Evolutionary conservation across 2,888 invertebrate species (phyloP).

Genomic region (Tetanocera ferruginea): DNA sequence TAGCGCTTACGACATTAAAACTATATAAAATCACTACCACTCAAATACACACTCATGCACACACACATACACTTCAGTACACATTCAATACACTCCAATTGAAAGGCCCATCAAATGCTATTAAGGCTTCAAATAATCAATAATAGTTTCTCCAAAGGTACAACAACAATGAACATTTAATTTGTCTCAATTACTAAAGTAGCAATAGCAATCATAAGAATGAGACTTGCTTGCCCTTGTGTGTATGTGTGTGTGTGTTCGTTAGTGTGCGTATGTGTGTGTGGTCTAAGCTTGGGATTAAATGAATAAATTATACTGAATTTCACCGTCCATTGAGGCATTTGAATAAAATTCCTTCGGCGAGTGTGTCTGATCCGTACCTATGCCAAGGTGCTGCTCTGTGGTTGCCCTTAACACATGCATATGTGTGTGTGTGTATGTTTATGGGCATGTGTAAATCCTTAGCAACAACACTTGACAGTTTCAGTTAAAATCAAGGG

Average conservation of each 20-base stretch:
- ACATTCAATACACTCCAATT: neutral
- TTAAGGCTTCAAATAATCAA: constrained; percentile 25
- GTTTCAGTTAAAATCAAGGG: neutral
- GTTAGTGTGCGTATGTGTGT: neutral
- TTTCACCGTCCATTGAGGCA: neutral
- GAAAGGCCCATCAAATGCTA: neutral
- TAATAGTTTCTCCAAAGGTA: neutral
- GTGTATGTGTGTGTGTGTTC: neutral
- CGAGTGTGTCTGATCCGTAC: neutral
- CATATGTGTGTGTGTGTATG: too few relatives aligned
- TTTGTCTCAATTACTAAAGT: constrained; percentile 35
- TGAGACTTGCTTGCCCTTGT: neutral
- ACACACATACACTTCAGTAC: neutral
- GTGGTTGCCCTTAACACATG: too few relatives aligned
- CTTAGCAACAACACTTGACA: neutral
- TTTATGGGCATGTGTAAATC: neutral
- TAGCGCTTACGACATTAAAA: neutral
- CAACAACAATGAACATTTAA: constrained; percentile 27
- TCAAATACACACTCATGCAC: neutral
- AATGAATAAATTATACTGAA: constrained; percentile 13
- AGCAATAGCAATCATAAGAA: constrained; percentile 13
- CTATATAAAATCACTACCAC: neutral
- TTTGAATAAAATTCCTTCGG: neutral
- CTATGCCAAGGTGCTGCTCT: too few relatives aligned
- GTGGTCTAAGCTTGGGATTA: constrained; percentile 9